phyloP scores from a whole-genome alignment of 1,140 invertebrate genomes.

The Diabrotica undecimpunctata region DNA sequence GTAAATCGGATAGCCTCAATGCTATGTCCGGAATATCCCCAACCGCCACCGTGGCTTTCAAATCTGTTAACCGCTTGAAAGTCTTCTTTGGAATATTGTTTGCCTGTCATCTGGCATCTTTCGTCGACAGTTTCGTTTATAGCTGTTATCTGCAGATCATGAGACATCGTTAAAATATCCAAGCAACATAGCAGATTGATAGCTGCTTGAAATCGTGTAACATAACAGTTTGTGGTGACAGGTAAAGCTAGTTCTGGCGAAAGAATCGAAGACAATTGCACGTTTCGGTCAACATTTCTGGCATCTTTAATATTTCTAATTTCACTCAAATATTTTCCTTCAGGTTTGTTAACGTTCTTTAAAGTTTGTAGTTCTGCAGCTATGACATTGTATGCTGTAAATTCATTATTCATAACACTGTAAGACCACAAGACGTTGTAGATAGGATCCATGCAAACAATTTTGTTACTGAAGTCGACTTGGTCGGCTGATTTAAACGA shows the following conservation, averaged over 20 bases:
- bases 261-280: slow-evolving; percentile 56
- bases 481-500: slow-evolving; percentile 76
- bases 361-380: slow-evolving; percentile 56
- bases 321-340: slow-evolving; percentile 26
- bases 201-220: slow-evolving; percentile 80
- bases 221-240: slow-evolving; percentile 61
- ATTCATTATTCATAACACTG: slow-evolving; percentile 64
- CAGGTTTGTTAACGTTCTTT: slow-evolving; percentile 13
- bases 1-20: slow-evolving; percentile 92
- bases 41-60: slow-evolving; percentile 94
- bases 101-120: slow-evolving; percentile 51
- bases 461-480: slow-evolving; percentile 70
- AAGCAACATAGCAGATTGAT: slow-evolving; percentile 85
- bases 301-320: slow-evolving; percentile 26
- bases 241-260: slow-evolving; percentile 80
- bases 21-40: slow-evolving; percentile 95
- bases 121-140: slow-evolving; percentile 53
- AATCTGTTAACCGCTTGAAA: slow-evolving; percentile 75
- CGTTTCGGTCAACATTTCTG: slow-evolving; percentile 18
- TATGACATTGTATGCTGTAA: slow-evolving; percentile 80
- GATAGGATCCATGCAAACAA: slow-evolving; percentile 81
- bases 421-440: slow-evolving; percentile 85
- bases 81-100: slow-evolving; percentile 70
- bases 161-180: slow-evolving; percentile 80
- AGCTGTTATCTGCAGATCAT: slow-evolving; percentile 61